phyloP scores from a whole-genome alignment of 1,140 invertebrate genomes.

The Macrotrachela quadricornifera region DNA sequence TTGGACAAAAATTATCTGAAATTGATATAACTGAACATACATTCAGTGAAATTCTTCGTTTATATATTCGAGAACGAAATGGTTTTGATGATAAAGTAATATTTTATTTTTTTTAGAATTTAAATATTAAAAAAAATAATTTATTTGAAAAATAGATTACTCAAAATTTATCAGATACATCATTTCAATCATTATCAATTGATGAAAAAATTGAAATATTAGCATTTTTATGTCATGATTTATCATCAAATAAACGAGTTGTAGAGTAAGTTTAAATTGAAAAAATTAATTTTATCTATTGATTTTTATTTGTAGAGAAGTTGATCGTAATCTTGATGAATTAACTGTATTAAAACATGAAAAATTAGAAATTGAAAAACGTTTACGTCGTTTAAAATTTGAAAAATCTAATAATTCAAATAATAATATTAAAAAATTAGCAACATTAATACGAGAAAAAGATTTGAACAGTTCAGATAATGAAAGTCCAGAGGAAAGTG shows the following conservation, averaged over 20 bases:
- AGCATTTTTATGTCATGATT: slow-evolving; percentile 72
- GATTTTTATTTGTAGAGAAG: background rate
- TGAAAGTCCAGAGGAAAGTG: too few relatives aligned
- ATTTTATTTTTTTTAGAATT: background rate
- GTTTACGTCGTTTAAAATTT: too few relatives aligned
- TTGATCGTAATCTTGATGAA: slow-evolving; percentile 58
- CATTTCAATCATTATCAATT: background rate
- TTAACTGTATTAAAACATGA: slow-evolving; percentile 23
- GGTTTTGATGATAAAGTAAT: background rate
- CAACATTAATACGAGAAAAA: too few relatives aligned
- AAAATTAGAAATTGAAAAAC: too few relatives aligned
- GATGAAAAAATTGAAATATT: slow-evolving; percentile 53
- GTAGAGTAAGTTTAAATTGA: background rate
- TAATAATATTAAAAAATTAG: too few relatives aligned
- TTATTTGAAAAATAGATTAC: background rate
- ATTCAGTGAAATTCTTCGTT: slow-evolving; percentile 2
- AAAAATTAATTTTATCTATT: too few relatives aligned
- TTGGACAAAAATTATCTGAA: background rate
- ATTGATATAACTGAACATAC: slow-evolving; percentile 1
- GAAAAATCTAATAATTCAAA: too few relatives aligned
- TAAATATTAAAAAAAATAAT: background rate
- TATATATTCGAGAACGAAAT: background rate
- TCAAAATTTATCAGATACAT: background rate
- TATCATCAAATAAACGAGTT: slow-evolving; percentile 20
- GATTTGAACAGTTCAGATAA: too few relatives aligned